Conservation (phyloP, 2,888 invertebrate genomes). For the Chironomus riparius region DNA sequence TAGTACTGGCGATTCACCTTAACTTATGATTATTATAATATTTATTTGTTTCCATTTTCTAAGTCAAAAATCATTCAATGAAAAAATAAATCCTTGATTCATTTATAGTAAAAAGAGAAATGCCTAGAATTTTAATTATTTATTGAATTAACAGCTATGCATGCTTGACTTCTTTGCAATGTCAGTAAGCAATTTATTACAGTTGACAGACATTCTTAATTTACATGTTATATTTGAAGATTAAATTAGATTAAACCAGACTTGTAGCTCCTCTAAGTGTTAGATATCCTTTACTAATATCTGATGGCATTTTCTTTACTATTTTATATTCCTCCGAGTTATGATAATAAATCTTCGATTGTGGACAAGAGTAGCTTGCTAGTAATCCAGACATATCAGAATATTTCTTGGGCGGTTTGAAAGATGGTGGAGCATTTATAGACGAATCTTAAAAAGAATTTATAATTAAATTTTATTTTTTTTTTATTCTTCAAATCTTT, state of each 20-base stretch:
- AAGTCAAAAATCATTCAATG: too few species aligned
- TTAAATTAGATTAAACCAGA: conserved; percentile 46
- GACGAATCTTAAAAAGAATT: conserved; percentile 57
- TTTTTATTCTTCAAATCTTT: neutral
- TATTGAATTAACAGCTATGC: too few species aligned
- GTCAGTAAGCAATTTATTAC: too few species aligned
- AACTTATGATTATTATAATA: too few species aligned
- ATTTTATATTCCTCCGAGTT: conserved; percentile 82
- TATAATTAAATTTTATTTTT: neutral
- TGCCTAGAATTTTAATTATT: too few species aligned
- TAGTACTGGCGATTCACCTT: too few species aligned
- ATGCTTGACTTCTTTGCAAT: too few species aligned
- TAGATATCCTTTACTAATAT: conserved; percentile 83
- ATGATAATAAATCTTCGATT: conserved; percentile 76
- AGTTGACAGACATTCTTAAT: too few species aligned
- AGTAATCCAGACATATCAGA: conserved; percentile 85
- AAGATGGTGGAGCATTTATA: conserved; percentile 85
- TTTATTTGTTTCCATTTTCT: too few species aligned
- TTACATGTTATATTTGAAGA: too few species aligned
- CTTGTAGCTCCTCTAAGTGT: conserved; percentile 74
- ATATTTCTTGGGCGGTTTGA: conserved; percentile 85
- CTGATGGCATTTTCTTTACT: conserved; percentile 78
- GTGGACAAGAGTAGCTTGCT: conserved; percentile 83
- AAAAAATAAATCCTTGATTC: too few species aligned
- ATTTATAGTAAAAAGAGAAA: too few species aligned